phyloP scores from a whole-genome alignment of 2,888 invertebrate genomes.

The Drosophila parthenogenetica region DNA sequence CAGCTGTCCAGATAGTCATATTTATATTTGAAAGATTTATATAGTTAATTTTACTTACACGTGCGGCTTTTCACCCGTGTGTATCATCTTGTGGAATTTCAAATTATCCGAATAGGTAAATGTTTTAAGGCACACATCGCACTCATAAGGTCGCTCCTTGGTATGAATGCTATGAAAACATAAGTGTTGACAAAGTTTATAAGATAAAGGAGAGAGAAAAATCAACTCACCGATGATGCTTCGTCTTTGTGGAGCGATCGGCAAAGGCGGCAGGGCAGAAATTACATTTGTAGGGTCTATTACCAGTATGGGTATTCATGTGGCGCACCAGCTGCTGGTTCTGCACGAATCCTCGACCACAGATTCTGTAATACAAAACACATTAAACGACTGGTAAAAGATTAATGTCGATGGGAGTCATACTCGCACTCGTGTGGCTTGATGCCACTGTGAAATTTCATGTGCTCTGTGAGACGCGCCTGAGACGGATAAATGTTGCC shows the following conservation, averaged over 20 bases:
- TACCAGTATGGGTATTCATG: conserved; percentile 85
- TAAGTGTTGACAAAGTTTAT: background rate
- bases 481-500: conserved; percentile 84
- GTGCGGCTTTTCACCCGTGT: conserved; percentile 83
- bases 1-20: conserved; percentile 55
- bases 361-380: conserved; percentile 72
- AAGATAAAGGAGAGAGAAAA: background rate
- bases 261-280: conserved; percentile 85
- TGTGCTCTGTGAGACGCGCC: conserved; percentile 83
- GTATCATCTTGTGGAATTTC: conserved; percentile 83
- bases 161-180: conserved; percentile 76
- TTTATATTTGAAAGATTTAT: no score
- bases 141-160: conserved; percentile 83
- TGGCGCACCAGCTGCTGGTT: conserved; percentile 84
- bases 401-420: conserved; percentile 18
- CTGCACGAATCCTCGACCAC: conserved; percentile 83
- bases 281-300: conserved; percentile 84
- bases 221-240: conserved; percentile 83
- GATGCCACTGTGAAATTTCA: conserved; percentile 83
- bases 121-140: conserved; percentile 82
- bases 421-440: conserved; percentile 85
- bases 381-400: background rate
- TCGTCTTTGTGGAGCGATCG: conserved; percentile 85
- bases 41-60: conserved; percentile 66
- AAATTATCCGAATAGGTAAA: conserved; percentile 84